Conservation (phyloP, 2,888 invertebrate species). For the Xanthia icteritia region DNA sequence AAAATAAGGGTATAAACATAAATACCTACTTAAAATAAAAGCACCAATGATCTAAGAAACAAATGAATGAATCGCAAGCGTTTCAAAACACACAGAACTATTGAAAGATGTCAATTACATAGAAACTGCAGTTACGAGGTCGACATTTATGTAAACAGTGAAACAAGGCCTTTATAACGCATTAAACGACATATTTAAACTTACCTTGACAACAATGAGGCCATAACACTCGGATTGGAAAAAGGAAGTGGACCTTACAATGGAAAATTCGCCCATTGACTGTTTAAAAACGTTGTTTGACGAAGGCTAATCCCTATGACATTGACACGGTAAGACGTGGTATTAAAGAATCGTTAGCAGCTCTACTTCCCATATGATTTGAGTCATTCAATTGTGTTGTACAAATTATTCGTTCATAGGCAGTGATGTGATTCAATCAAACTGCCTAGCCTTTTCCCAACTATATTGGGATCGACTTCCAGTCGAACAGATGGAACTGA, state of each 20-base stretch:
- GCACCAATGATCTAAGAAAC: neutral
- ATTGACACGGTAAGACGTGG: constrained; percentile 56
- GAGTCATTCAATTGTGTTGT: constrained; percentile 47
- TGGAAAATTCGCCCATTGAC: constrained; percentile 78
- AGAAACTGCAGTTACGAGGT: constrained; percentile 77
- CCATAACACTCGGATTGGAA: constrained; percentile 72
- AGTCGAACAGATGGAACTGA: too few relatives aligned
- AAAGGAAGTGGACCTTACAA: constrained; percentile 82
- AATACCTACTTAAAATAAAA: neutral
- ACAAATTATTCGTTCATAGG: constrained; percentile 11
- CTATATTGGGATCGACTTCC: too few relatives aligned
- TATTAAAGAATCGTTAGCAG: constrained; percentile 61
- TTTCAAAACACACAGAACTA: constrained; percentile 42
- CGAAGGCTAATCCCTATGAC: constrained; percentile 65
- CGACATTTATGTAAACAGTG: constrained; percentile 82
- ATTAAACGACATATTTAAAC: constrained; percentile 79
- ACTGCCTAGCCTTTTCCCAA: too few relatives aligned
- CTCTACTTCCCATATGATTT: constrained; percentile 47
- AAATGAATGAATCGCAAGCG: neutral
- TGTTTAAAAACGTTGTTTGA: constrained; percentile 70
- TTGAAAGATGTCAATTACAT: constrained; percentile 71
- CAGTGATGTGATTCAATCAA: constrained; percentile 25
- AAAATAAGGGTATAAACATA: neutral
- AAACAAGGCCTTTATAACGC: constrained; percentile 82
- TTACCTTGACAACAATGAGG: constrained; percentile 85